These are phyloP conservation scores for Aeoliscus strigatus DNA, from an alignment of 2,797 vertebrate species.

Conservation along the genomic window DNA sequence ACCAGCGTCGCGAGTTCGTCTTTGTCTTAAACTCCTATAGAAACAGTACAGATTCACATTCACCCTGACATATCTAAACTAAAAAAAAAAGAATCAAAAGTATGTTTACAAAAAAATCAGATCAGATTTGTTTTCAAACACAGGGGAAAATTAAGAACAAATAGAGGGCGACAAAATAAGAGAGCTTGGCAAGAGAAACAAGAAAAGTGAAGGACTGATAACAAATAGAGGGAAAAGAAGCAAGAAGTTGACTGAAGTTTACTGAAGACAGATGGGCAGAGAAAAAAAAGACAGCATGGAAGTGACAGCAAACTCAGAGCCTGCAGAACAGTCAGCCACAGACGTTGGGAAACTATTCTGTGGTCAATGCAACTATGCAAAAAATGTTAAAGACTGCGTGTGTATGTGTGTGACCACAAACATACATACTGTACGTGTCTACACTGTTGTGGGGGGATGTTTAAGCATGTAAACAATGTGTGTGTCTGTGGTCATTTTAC, in stretches of 20 bases:
- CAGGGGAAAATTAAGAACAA: not conserved
- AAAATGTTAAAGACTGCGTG: slow-evolving; percentile 70
- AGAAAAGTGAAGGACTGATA: not conserved
- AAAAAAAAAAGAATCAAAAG: no score
- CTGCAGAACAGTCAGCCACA: slow-evolving; percentile 67
- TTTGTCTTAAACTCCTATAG: no score
- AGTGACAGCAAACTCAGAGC: slow-evolving; percentile 44
- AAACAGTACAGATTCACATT: no score
- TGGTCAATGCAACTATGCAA: slow-evolving; percentile 73
- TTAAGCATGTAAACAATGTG: slow-evolving; percentile 6
- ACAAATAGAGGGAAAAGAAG: not conserved
- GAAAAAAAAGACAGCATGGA: not conserved
- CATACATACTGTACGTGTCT: no score
- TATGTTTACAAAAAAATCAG: no score
- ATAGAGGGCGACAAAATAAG: not conserved
- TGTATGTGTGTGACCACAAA: slow-evolving; percentile 5
- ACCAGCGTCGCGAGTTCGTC: no score
- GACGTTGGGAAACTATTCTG: slow-evolving; percentile 77
- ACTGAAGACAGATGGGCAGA: slow-evolving; percentile 6
- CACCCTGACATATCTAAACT: no score
- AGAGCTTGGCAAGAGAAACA: not conserved
- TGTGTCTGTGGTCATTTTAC: no score
- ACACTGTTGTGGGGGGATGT: slow-evolving; percentile 11
- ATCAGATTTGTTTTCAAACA: no score
- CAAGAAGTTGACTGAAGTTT: slow-evolving; percentile 3